Conservation (phyloP, 2,888 invertebrate genomes). For the Alviniconcha strummeri region DNA sequence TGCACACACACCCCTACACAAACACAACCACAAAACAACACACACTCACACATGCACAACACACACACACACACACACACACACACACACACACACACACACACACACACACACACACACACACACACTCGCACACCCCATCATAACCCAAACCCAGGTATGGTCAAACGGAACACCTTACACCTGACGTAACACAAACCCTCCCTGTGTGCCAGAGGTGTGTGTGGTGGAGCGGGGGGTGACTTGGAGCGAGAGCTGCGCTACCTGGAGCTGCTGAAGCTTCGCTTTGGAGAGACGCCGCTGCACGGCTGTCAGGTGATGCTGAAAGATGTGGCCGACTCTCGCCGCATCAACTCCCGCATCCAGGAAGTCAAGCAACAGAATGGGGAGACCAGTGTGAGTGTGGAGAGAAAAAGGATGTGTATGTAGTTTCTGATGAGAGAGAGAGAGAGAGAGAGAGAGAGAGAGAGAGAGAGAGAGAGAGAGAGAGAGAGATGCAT, state of each 20-base stretch:
- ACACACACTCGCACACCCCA: too few relatives aligned
- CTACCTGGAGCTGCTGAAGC: slow-evolving; percentile 93
- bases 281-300: slow-evolving; percentile 95
- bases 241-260: slow-evolving; percentile 80
- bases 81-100: background rate
- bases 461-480: too few relatives aligned
- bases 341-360: slow-evolving; percentile 89
- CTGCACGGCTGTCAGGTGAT: slow-evolving; percentile 98
- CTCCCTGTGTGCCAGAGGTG: background rate
- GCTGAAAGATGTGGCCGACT: slow-evolving; percentile 97
- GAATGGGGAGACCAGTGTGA: slow-evolving; percentile 46
- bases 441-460: too few relatives aligned
- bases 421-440: too few relatives aligned
- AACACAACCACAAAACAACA: background rate
- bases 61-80: background rate
- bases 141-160: too few relatives aligned
- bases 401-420: background rate
- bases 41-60: background rate
- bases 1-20: background rate
- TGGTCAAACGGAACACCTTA: too few relatives aligned
- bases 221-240: slow-evolving; percentile 28
- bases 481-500: too few relatives aligned
- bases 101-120: background rate
- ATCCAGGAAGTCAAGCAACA: slow-evolving; percentile 66
- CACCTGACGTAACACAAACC: too few relatives aligned